These are phyloP conservation scores for Aurelia aurita complex sp. Pacific DNA, from an alignment of 30 jellyfish, hydroid and myxozoan species.

Conservation along the genomic window DNA sequence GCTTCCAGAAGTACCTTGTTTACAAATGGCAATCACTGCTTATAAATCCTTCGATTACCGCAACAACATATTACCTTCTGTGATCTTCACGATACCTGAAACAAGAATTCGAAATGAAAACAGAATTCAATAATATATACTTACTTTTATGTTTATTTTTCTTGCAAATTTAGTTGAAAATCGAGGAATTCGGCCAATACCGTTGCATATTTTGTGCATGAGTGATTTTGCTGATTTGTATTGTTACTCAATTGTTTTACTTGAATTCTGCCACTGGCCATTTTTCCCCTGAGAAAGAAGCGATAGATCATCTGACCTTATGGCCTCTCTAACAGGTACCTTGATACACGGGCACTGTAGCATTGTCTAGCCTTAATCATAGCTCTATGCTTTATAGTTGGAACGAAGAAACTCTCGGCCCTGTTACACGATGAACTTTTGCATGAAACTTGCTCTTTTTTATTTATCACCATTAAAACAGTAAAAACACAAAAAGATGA, in stretches of 20 bases:
- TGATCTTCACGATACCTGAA: too few relatives aligned
- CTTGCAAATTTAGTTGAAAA: constrained; percentile 16
- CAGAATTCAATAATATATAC: neutral
- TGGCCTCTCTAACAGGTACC: constrained; percentile 63
- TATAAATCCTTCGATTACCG: too few relatives aligned
- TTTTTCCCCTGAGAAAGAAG: constrained; percentile 10
- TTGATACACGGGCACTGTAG: neutral
- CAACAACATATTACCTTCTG: too few relatives aligned
- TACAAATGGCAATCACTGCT: too few relatives aligned
- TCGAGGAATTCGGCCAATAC: neutral
- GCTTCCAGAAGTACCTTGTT: too few relatives aligned
- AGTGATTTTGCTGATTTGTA: constrained; percentile 6
- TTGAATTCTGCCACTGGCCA: constrained; percentile 79
- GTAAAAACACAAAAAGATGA: too few relatives aligned
- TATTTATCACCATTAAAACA: too few relatives aligned
- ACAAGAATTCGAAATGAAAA: too few relatives aligned
- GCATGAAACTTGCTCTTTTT: too few relatives aligned
- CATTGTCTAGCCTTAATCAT: neutral
- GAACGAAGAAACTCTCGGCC: neutral
- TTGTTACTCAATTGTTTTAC: constrained; percentile 15
- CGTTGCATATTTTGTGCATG: constrained; percentile 50
- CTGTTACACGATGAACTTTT: too few relatives aligned
- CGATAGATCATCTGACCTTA: constrained; percentile 63
- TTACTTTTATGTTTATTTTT: constrained; percentile 43
- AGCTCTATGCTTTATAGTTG: neutral